Evolutionary conservation across 1,140 invertebrate genomes (phyloP), one percentile per base, ranked within the genome.

Genomic region (Gonatopus flavifemur): DNA sequence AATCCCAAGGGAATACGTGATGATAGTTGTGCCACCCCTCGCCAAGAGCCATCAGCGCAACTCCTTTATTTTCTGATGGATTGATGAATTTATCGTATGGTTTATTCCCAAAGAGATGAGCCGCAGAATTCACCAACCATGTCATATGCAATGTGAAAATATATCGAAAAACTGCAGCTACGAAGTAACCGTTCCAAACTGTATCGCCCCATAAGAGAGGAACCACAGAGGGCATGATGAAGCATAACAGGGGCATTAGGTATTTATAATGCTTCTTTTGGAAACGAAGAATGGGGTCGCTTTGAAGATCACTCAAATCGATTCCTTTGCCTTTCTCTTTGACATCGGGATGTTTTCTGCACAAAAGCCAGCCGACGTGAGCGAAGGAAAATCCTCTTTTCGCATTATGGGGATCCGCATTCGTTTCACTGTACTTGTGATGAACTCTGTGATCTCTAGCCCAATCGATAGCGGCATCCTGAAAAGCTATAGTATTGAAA

Each of bases 11-110:
- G 79, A 98, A 98, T 0, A 90, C 89, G 77, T 98, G 94, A 70
- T 98, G 95, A 74, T 96, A 98, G 74, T 97, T 97, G 70, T 97
- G 94, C 86, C 91, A 96, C 2, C 93, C 93, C 78, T 94, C 91
- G 0, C 90, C 91, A 6, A 90, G 74, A 2, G 89, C 86, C 35
- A 87, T 81, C 0, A 90, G 45, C 0, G 89, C 81, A 0, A 92
- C 89, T 0, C 80, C 73, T 8, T 80, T 72, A 62, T 91, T 91
- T 72, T 93, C 83, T 0, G 86, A 72, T 2, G 90, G 89, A 67
- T 88, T 89, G 53, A 92, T 92, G 57, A 68, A 82, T 88, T 84
- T 85, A 74, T 98, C 95, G 69, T 98, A 98, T 0, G 96, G 95
- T 65, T 86, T 88, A 49, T 85, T 83, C 37, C 96, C 96, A 79